A percentile compares a stretch with the other conserved stretches of the same genome.
Evolutionary conservation across 1,140 invertebrate genomes (phyloP).

Genomic region (Pteromalus puparum): DNA sequence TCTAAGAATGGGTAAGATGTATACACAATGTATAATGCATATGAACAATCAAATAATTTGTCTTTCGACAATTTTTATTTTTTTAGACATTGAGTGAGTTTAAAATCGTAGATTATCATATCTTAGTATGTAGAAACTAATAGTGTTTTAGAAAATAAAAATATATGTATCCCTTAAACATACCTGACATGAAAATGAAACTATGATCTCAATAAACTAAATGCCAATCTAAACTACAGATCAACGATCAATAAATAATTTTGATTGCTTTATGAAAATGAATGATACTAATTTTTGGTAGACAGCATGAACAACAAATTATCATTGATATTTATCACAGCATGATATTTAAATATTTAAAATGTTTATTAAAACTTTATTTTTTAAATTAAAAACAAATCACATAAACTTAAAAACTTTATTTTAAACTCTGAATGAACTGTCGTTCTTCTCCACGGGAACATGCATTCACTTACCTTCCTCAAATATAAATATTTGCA

Average conservation of each 20-base stretch:
- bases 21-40: background rate
- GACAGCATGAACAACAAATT: background rate
- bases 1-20: background rate
- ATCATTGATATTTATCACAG: background rate
- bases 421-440: background rate
- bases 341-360: background rate
- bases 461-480: constrained; percentile 33
- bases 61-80: background rate
- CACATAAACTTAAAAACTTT: background rate
- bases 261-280: too few relatives aligned
- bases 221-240: background rate
- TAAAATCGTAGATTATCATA: background rate
- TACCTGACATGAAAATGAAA: background rate
- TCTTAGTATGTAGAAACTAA: background rate
- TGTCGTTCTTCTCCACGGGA: background rate
- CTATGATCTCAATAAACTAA: background rate
- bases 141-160: background rate
- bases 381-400: background rate
- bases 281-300: background rate
- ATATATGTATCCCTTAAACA: background rate
- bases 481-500: background rate
- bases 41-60: constrained; percentile 4
- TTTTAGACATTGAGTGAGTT: background rate
- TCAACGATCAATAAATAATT: background rate
- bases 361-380: background rate